Conservation (phyloP, 2,113 vertebrate genomes). For the Gadus chalcogrammus region DNA sequence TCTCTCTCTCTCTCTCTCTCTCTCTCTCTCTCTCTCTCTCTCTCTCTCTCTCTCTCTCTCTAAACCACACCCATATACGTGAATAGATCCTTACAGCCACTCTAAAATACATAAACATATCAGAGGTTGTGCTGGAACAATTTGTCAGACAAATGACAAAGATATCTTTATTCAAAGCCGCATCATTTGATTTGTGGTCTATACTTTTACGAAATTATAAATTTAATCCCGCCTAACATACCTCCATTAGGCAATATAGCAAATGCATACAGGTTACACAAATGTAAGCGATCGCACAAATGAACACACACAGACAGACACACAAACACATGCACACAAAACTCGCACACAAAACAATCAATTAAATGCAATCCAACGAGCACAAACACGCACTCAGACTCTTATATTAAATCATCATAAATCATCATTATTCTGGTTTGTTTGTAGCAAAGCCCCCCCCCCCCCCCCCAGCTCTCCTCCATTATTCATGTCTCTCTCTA, state of each 20-base stretch:
- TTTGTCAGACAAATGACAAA: no score
- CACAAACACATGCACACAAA: conserved; percentile 5
- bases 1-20: no score
- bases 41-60: no score
- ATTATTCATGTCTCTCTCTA: conserved; percentile 37
- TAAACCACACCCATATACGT: no score
- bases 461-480: conserved; percentile 10
- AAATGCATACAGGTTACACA: background rate
- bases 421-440: conserved; percentile 43
- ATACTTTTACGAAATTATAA: no score
- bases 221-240: no score
- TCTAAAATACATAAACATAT: no score
- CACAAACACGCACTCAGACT: conserved; percentile 8
- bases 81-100: no score
- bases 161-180: no score
- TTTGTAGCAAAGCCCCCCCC: conserved; percentile 37
- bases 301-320: conserved; percentile 1
- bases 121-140: no score
- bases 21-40: no score
- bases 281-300: background rate
- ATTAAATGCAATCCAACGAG: background rate
- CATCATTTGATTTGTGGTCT: no score
- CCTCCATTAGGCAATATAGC: background rate
- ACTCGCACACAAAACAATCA: conserved; percentile 1
- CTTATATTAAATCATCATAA: conserved; percentile 28